Conservation (phyloP, 2,113 vertebrate genomes). For the Prolemur simus region DNA sequence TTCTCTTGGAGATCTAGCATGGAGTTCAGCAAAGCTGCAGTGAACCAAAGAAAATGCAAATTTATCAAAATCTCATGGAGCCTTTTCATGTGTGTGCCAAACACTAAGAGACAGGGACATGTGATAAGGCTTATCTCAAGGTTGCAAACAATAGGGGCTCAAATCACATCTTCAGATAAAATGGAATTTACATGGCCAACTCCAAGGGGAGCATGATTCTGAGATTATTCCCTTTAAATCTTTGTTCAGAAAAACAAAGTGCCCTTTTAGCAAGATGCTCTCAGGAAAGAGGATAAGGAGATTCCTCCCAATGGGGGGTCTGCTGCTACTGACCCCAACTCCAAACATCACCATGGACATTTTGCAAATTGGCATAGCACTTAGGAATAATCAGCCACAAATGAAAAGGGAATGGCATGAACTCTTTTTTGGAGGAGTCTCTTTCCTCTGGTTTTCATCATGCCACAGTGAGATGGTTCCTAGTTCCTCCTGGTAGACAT, state of each 20-base stretch:
- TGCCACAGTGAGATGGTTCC: neutral
- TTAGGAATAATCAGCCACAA: neutral
- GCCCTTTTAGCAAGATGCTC: neutral
- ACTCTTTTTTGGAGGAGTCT: neutral
- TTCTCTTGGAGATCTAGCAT: neutral
- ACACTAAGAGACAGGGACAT: neutral
- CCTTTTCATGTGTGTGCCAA: neutral
- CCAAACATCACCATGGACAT: neutral
- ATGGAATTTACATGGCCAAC: neutral
- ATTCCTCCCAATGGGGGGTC: neutral
- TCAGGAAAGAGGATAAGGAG: neutral
- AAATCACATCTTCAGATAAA: neutral
- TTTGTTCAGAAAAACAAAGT: neutral
- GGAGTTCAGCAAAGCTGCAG: neutral
- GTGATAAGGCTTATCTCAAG: neutral
- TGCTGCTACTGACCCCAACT: neutral
- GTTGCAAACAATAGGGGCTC: neutral
- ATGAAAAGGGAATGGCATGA: neutral
- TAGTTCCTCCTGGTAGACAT: neutral
- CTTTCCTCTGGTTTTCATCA: neutral
- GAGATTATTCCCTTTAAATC: neutral
- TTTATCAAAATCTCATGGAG: neutral
- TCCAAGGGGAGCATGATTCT: neutral
- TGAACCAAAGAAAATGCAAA: neutral
- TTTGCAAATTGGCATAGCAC: neutral